Base-by-base conservation (phyloP, 1,140 invertebrate genomes). In the Trichomalopsis sarcophagae region DNA sequence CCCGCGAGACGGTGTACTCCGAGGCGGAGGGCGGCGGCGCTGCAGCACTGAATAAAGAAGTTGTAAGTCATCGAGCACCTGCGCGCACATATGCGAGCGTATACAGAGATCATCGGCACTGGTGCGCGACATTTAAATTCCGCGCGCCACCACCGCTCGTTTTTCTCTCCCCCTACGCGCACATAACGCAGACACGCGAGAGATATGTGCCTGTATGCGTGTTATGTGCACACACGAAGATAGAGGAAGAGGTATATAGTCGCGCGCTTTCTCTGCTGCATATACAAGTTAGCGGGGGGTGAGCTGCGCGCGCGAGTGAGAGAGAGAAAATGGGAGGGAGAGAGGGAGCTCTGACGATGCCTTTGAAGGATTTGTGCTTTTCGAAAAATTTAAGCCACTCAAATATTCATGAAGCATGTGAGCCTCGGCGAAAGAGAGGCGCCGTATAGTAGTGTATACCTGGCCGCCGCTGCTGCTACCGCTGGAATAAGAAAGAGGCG, bases 381-480 rank as follows among this genome's bases (percentile, higher is more conserved):
- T 73, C 68, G 69, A 81, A 81, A 81, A 81, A 81, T 81, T 81
- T 73, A 50, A 73, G n/a, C 80, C 44, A 80, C 78, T 80, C 78
- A 80, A 80, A 80, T 80, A 80, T 80, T 68, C 62, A 80, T 80
- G 78, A 80, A 50, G 27, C 73, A n/a, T 75, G 73, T 33, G 73
- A 36, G 30, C 69, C 23, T 23, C 23, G 69, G 36, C 27, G 40
- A 75, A 75, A 75, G 36, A 44, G 73, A 75, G 73, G 0, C 27
- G 36, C 6, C 55, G 55, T n/a, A 21, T 36, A 36, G 33, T 36
- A 3, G 21, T n/a, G 21, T 17, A 17, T 17, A 62, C 14, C 17
- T 62, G 21, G 14, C 13, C 50, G 44, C 47, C 2, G 47, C 55
- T n/a, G 55, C 21, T 62, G 55, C 55, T 62, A 14, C 55, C n/a